Conservation (phyloP, 1,140 invertebrate species). For the Diuraphis noxia region DNA sequence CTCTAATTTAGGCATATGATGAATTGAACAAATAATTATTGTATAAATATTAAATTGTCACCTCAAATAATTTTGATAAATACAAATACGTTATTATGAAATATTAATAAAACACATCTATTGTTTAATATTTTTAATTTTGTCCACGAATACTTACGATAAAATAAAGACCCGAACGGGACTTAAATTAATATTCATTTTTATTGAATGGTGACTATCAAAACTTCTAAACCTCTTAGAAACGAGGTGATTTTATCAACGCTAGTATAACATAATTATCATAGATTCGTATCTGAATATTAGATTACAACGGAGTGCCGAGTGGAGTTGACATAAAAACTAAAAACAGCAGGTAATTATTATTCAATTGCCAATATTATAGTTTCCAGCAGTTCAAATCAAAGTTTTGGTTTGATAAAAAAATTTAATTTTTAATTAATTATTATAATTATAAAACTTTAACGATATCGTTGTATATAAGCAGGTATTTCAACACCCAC, state of each 20-base stretch:
- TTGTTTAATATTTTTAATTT: background rate
- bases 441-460: background rate
- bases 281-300: background rate
- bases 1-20: background rate
- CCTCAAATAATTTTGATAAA: background rate
- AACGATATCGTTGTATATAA: background rate
- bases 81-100: background rate
- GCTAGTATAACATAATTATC: background rate
- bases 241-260: background rate
- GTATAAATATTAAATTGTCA: background rate
- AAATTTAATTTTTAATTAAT: background rate
- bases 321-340: background rate
- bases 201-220: background rate
- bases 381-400: background rate
- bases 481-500: no score
- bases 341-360: background rate
- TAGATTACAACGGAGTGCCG: background rate
- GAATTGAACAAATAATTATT: background rate
- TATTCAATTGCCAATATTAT: background rate
- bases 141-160: background rate
- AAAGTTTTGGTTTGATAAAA: background rate
- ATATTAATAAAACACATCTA: background rate
- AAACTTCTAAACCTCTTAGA: background rate
- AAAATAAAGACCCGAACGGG: background rate
- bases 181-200: background rate